phyloP scores from a whole-genome alignment of 2,797 vertebrate genomes.

The Sebastiscus tertius region DNA sequence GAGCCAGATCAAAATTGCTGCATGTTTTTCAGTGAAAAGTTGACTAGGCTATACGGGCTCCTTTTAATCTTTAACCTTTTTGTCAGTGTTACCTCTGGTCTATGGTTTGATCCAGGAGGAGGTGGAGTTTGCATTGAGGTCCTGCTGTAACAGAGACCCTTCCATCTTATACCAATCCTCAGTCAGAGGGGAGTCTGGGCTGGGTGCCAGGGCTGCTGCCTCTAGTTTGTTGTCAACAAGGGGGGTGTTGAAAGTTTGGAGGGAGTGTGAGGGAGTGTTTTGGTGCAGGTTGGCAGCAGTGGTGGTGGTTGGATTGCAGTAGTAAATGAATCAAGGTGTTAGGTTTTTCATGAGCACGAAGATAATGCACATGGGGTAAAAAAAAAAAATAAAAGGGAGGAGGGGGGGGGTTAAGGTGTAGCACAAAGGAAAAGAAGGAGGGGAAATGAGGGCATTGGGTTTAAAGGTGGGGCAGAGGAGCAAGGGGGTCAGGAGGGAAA shows the following conservation, averaged over 20 bases:
- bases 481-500: slow-evolving; percentile 5
- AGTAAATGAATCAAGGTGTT: slow-evolving; percentile 69
- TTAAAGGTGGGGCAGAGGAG: slow-evolving; percentile 25
- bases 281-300: slow-evolving; percentile 73
- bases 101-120: slow-evolving; percentile 93
- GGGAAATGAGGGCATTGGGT: not conserved
- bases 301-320: slow-evolving; percentile 73
- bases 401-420: not conserved
- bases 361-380: slow-evolving; percentile 47
- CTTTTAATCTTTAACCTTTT: slow-evolving; percentile 5
- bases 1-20: slow-evolving; percentile 38
- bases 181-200: slow-evolving; percentile 86
- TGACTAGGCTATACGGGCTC: slow-evolving; percentile 37
- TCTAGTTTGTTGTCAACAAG: slow-evolving; percentile 78
- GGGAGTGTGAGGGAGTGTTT: slow-evolving; percentile 78
- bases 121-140: slow-evolving; percentile 92
- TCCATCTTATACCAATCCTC: slow-evolving; percentile 89
- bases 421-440: slow-evolving; percentile 34
- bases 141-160: slow-evolving; percentile 89
- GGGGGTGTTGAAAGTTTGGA: slow-evolving; percentile 73
- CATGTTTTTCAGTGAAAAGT: slow-evolving; percentile 20
- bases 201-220: slow-evolving; percentile 84
- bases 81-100: slow-evolving; percentile 80
- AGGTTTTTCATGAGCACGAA: slow-evolving; percentile 65
- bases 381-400: not conserved